Evolutionary conservation across 2,113 vertebrate species (phyloP).

Genomic region (Pangasianodon gigas): DNA sequence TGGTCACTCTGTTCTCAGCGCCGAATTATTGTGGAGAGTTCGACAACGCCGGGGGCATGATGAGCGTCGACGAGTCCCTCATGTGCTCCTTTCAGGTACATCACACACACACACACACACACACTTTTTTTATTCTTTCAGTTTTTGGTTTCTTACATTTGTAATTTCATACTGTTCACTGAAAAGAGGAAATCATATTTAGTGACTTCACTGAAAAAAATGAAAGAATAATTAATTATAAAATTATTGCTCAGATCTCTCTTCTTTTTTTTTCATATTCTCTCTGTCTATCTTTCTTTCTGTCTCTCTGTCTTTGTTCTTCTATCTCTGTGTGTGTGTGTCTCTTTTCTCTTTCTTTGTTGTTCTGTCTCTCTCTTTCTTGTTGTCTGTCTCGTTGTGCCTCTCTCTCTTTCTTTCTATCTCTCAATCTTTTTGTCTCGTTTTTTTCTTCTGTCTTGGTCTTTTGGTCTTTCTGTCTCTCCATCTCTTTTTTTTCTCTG

Average conservation of each 20-base stretch:
- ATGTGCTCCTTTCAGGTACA: slow-evolving; percentile 88
- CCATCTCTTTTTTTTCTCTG: not conserved
- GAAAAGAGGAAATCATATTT: not conserved
- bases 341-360: not conserved
- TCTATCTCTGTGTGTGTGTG: not conserved
- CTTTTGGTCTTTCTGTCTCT: not conserved
- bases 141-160: not conserved
- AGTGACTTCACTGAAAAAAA: not conserved
- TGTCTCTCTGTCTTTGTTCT: not conserved
- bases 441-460: not conserved
- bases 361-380: not conserved
- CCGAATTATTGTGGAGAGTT: slow-evolving; percentile 90
- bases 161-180: not conserved
- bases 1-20: slow-evolving; percentile 88
- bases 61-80: slow-evolving; percentile 90
- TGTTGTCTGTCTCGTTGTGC: not conserved
- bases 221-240: too few relatives aligned
- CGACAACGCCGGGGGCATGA: slow-evolving; percentile 89
- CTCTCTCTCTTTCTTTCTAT: not conserved
- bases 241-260: too few relatives aligned
- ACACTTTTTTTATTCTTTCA: not conserved
- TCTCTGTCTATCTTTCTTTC: not conserved
- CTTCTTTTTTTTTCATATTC: not conserved
- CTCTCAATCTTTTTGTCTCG: not conserved
- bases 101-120: not conserved